These are phyloP conservation scores for Megalops atlanticus DNA, from an alignment of 2,113 vertebrate genomes.

Conservation along the genomic window DNA sequence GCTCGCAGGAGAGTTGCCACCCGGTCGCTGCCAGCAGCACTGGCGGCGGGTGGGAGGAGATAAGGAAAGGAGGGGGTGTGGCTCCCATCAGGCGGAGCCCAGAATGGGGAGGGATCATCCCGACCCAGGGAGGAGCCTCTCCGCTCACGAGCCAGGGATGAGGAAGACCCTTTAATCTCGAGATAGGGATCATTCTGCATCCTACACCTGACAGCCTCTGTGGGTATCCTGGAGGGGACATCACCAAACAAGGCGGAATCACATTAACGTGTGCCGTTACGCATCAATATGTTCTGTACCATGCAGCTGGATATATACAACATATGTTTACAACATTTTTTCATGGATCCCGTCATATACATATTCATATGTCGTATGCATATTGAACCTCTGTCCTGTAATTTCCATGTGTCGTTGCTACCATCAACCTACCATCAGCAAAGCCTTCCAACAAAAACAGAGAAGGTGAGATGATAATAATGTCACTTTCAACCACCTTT, in stretches of 20 bases:
- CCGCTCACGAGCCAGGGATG: slow-evolving; percentile 69
- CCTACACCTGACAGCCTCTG: slow-evolving; percentile 36
- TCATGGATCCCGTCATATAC: too few species aligned
- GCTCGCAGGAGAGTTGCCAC: slow-evolving; percentile 73
- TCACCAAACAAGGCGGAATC: slow-evolving; percentile 22
- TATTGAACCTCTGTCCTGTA: too few species aligned
- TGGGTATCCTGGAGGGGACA: slow-evolving; percentile 33
- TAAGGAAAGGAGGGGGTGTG: slow-evolving; percentile 55
- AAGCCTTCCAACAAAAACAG: too few species aligned
- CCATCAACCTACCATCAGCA: too few species aligned
- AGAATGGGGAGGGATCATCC: slow-evolving; percentile 68
- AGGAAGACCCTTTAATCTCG: slow-evolving; percentile 63
- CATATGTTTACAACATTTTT: too few species aligned
- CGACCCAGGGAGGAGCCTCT: slow-evolving; percentile 74
- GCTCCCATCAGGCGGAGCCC: slow-evolving; percentile 66
- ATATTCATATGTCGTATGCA: too few species aligned
- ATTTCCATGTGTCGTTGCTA: too few species aligned
- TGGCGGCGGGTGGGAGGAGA: slow-evolving; percentile 51
- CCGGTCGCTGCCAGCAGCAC: slow-evolving; percentile 60
- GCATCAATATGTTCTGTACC: background rate
- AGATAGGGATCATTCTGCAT: slow-evolving; percentile 59
- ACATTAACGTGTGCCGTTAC: background rate
- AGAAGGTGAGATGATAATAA: too few species aligned
- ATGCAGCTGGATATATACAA: background rate
- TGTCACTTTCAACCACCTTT: too few species aligned